phyloP scores from a whole-genome alignment of 2,888 invertebrate species.

The Hydrotaea diabolus region DNA sequence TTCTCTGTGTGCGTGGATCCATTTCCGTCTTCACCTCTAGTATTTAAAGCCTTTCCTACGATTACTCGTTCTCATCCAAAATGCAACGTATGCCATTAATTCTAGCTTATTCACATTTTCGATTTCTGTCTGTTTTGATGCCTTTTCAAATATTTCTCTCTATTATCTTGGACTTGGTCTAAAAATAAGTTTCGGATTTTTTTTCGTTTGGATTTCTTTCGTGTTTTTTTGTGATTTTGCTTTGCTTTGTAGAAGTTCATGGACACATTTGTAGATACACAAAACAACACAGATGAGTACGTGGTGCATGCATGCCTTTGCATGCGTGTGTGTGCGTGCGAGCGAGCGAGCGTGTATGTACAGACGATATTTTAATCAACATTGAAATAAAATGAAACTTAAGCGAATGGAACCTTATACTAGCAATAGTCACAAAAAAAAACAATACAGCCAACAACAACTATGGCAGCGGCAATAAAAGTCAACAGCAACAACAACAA shows the following conservation, averaged over 20 bases:
- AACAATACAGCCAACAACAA: no score
- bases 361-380: conserved; percentile 50
- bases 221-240: neutral
- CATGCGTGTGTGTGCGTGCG: neutral
- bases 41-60: no score
- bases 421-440: conserved; percentile 12
- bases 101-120: neutral
- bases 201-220: conserved; percentile 21
- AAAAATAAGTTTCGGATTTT: conserved; percentile 30
- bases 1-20: no score
- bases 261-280: conserved; percentile 18
- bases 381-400: conserved; percentile 61
- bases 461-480: neutral
- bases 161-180: conserved; percentile 22
- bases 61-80: no score
- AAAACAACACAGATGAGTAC: neutral
- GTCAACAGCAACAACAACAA: conserved; percentile 24
- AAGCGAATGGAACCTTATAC: conserved; percentile 18
- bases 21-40: no score
- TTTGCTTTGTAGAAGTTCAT: neutral
- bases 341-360: neutral
- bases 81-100: neutral
- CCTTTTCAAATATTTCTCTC: neutral
- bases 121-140: neutral
- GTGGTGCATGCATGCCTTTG: no score